Base-by-base conservation (phyloP, 2,113 vertebrate species). In the Plecotus auritus region DNA sequence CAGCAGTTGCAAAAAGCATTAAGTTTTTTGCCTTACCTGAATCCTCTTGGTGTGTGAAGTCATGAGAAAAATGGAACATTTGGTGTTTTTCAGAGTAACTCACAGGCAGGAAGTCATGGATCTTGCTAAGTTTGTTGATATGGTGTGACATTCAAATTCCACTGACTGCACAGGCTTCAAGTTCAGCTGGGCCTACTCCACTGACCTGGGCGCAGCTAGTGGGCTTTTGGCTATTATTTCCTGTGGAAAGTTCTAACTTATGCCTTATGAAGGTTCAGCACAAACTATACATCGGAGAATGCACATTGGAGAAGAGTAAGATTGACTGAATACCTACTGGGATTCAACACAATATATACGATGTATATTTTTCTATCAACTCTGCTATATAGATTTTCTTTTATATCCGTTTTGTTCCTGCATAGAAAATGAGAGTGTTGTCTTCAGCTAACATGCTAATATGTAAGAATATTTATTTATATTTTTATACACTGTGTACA, bases 41-140 rank as follows among this genome's bases (percentile, higher is more conserved):
- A 93, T 86, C 42, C 32, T 82, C 7, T 37, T 92, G 76, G 81
- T 95, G 40, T 93, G 85, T 94, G 85, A 95, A 97, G 77, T 95
- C 77, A 95, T 95, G 95, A 95, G 96, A 95, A 96, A 96, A 85
- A 59, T 64, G 40, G 40, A 88, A 96, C 49, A 85, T 61, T 93
- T 88, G 85, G 14, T 85, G 66, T 61, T 93, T 94, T 90, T 73
- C 92, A 81, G 32, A 95, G 54, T 77, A 85, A 59, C 18, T 95
- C n/a, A 56, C 42, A 47, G 69, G 26, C 69, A 93, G 90, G 92
- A 97, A 97, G 76, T 85, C 51, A 86, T 83, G 47, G 77, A 80
- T 94, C 26, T 74, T 85, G 40, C 61, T 80, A 70, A n/a, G 2
- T 67, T 85, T 95, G 82, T 88, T 93, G 66, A 81, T 76, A 51